phyloP scores from a whole-genome alignment of 2,888 invertebrate genomes.

The Diplazon laetatorius region DNA sequence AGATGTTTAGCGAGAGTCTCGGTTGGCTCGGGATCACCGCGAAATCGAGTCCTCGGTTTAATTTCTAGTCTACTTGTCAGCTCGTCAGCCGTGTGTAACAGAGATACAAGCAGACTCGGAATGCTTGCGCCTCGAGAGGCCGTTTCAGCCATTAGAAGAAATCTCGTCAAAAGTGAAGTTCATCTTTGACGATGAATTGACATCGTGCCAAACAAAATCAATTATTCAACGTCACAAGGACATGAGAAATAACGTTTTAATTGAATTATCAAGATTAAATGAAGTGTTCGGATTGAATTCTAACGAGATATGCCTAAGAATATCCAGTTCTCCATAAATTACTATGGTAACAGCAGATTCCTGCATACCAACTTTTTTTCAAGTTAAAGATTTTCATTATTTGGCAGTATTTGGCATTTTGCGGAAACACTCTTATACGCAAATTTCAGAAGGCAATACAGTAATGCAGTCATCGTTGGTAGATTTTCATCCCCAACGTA shows the following conservation, averaged over 20 bases:
- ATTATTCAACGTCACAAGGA: background rate
- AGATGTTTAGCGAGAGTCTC: conserved; percentile 17
- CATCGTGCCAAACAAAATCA: background rate
- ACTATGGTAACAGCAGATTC: background rate
- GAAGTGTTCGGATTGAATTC: background rate
- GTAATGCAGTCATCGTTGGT: too few relatives aligned
- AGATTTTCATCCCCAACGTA: too few relatives aligned
- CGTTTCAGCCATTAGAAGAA: background rate
- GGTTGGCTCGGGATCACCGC: background rate
- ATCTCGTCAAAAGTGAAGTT: background rate
- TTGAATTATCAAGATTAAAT: background rate
- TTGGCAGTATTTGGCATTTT: too few relatives aligned
- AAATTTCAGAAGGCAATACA: too few relatives aligned
- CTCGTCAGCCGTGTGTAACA: conserved; percentile 48
- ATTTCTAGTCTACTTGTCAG: conserved; percentile 61
- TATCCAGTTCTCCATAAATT: background rate
- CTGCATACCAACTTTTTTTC: background rate
- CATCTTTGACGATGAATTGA: background rate
- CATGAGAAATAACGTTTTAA: background rate
- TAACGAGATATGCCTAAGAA: background rate
- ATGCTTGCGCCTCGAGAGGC: conserved; percentile 14
- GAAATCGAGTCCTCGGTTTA: conserved; percentile 22
- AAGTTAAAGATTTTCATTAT: too few relatives aligned
- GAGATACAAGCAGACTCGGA: conserved; percentile 15
- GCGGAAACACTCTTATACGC: too few relatives aligned